Percentiles rank a stretch among this genome's conserved stretches.
Conservation (phyloP, 2,888 invertebrate species). For the Drosophila helvetica region DNA sequence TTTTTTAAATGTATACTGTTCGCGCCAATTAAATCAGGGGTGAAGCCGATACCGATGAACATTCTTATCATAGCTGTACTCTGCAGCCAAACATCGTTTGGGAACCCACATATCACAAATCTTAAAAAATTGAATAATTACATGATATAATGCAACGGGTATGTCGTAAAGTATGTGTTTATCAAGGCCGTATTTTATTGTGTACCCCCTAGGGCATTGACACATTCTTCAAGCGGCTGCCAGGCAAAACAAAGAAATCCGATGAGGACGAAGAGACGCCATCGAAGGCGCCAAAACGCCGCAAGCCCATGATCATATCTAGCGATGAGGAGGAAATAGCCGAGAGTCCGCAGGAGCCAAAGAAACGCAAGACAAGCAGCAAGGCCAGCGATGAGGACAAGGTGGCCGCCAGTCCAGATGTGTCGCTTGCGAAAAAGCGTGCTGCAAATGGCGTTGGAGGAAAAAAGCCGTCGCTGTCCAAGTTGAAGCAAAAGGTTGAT, state of each 20-base stretch:
- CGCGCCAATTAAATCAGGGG: too few species aligned
- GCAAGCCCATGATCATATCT: constrained; percentile 49
- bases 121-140: too few species aligned
- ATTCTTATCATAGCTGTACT: too few species aligned
- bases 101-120: too few species aligned
- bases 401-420: constrained; percentile 85
- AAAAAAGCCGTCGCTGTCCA: constrained; percentile 69
- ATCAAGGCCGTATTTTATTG: neutral
- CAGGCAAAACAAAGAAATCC: constrained; percentile 42
- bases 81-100: too few species aligned
- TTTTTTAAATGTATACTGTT: too few species aligned
- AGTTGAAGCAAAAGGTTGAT: constrained; percentile 84
- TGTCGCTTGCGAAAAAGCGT: constrained; percentile 84
- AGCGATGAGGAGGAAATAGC: constrained; percentile 51
- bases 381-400: constrained; percentile 86
- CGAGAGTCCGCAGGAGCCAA: constrained; percentile 66
- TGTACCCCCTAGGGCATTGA: constrained; percentile 63
- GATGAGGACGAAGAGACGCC: constrained; percentile 34
- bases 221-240: constrained; percentile 68
- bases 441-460: constrained; percentile 42
- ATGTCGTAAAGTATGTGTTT: constrained; percentile 34
- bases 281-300: constrained; percentile 72
- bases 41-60: too few species aligned
- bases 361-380: constrained; percentile 80
- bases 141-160: constrained; percentile 80